Base-by-base conservation (phyloP, 2,113 vertebrate species). In the Nerophis ophidion region DNA sequence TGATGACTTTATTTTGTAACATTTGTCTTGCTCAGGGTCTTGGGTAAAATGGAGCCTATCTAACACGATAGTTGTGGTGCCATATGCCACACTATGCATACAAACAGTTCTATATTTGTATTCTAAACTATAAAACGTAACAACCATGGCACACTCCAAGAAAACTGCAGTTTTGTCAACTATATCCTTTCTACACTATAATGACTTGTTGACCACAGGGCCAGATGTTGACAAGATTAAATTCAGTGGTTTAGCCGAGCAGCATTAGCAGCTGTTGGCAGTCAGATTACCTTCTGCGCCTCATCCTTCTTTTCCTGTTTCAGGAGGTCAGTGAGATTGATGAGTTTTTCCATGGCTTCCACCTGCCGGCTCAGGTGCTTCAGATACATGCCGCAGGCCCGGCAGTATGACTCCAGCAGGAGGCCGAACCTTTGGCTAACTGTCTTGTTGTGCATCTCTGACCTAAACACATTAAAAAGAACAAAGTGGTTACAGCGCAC, bases 261-360 rank as follows among this genome's bases (percentile, higher is more conserved):
- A 77, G 70, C 70, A 67, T 56, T 44, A 70, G 70, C 63, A 79
- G 72, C 71, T 71, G 63, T 44, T 48, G 10, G 65, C 57, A 65
- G 66, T 74, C 61, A 7, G 59, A 64, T 66, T 85, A 98, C 96
- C 95, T 99, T 99, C 81, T 98, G 97, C 0, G 97, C 96, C 83
- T 99, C 97, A 91, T 99, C 97, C 81, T 98, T 98, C 70, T 99
- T 99, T 77, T 99, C 97, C 86, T 98, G 95, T 83, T 99, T 99
- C 77, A 99, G 96, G 69, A 99, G 97, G 84, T 99, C 97, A n/a
- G 97, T 99, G 83, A 99, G 92, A 86, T 99, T 99, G 83, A 98
- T 99, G 78, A 99, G 84, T 66, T 99, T 99, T 87, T 99, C 97
- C 97, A 99, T 99, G 68, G 97, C 97, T 68, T 99, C 97, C 76